Percentiles rank a stretch among this genome's conserved stretches.
phyloP scores from a whole-genome alignment of 2,113 vertebrate species.

The Paratilapia polleni region DNA sequence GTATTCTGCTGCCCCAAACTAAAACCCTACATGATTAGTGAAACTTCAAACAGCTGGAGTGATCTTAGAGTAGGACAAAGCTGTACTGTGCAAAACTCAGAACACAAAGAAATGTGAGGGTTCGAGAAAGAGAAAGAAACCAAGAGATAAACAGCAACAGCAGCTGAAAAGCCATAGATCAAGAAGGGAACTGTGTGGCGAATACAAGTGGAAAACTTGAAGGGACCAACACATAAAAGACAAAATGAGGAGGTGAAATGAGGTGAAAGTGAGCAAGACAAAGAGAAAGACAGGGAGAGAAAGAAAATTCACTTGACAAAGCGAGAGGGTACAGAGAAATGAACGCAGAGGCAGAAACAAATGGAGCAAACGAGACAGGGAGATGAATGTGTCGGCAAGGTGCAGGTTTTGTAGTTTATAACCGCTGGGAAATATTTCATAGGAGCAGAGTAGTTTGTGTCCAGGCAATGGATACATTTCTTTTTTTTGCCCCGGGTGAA shows the following conservation, averaged over 20 bases:
- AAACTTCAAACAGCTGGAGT: constrained; percentile 39
- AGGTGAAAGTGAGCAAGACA: constrained; percentile 53
- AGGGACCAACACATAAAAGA: constrained; percentile 45
- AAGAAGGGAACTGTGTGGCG: neutral
- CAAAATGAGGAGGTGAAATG: constrained; percentile 56
- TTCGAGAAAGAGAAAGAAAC: constrained; percentile 19
- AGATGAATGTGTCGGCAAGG: constrained; percentile 58
- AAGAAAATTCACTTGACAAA: constrained; percentile 46
- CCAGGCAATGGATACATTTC: constrained; percentile 39
- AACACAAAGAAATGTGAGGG: constrained; percentile 35
- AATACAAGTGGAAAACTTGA: constrained; percentile 27
- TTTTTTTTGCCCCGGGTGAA: constrained; percentile 35
- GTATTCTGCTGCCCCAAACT: constrained; percentile 5
- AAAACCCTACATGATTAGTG: constrained; percentile 35
- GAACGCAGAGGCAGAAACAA: constrained; percentile 55
- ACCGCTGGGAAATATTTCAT: constrained; percentile 60
- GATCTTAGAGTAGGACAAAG: constrained; percentile 27
- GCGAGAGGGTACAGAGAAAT: constrained; percentile 29
- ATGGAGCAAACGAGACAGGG: constrained; percentile 42
- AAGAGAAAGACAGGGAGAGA: constrained; percentile 29
- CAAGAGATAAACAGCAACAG: constrained; percentile 42
- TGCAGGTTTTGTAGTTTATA: constrained; percentile 58
- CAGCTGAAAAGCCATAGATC: constrained; percentile 35
- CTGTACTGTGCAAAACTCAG: neutral
- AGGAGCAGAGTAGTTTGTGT: constrained; percentile 49